Conservation (phyloP, 1,140 invertebrate species). For the Drosophila burlai region DNA sequence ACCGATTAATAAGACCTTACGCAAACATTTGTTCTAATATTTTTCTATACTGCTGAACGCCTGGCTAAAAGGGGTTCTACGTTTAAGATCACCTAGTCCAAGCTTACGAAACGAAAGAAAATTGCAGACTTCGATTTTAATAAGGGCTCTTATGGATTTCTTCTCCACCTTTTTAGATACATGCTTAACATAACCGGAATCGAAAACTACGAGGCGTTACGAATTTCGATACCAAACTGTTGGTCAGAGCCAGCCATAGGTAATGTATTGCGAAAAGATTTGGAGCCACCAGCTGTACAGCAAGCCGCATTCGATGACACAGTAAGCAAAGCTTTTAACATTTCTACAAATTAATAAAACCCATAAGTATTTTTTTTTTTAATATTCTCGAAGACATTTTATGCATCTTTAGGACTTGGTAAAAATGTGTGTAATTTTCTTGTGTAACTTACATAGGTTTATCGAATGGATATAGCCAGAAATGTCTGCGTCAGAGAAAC, state of each 20-base stretch:
- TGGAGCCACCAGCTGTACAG: constrained; percentile 90
- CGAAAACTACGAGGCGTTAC: constrained; percentile 89
- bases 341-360: not conserved
- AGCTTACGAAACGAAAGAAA: not conserved
- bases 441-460: constrained; percentile 85
- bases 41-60: too few relatives aligned
- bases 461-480: constrained; percentile 93
- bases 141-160: not conserved
- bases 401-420: constrained; percentile 39
- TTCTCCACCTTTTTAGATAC: constrained; percentile 74
- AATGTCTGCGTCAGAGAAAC: constrained; percentile 88
- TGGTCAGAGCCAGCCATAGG: constrained; percentile 91
- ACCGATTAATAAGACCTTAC: too few relatives aligned
- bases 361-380: not conserved
- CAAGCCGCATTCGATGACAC: constrained; percentile 94
- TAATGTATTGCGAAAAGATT: constrained; percentile 86
- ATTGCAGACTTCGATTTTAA: not conserved
- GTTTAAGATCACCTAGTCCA: not conserved
- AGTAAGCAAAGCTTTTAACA: constrained; percentile 65
- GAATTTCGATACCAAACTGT: constrained; percentile 89
- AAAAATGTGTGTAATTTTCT: constrained; percentile 13
- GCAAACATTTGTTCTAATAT: too few relatives aligned
- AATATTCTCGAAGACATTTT: constrained; percentile 50
- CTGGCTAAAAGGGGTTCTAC: not conserved
- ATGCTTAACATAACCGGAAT: constrained; percentile 89